Evolutionary conservation across 2,888 invertebrate species (phyloP).

Genomic region (Dynastes tityus): DNA sequence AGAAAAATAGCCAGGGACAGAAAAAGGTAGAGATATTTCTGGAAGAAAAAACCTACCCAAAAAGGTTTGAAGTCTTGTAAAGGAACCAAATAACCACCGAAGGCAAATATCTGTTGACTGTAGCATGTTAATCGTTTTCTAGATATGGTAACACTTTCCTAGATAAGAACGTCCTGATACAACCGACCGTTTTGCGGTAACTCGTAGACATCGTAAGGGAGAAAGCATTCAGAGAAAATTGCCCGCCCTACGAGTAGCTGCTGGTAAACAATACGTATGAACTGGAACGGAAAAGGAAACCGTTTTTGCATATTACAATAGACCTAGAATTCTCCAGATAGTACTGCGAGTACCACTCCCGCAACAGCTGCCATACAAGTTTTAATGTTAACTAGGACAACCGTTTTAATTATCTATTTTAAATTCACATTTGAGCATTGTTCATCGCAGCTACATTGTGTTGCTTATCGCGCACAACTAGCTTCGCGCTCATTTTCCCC

Average conservation of each 20-base stretch:
- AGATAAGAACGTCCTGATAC: slow-evolving; percentile 3
- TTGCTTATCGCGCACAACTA: slow-evolving; percentile 1
- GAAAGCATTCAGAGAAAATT: slow-evolving; percentile 16
- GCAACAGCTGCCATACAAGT: slow-evolving; percentile 13
- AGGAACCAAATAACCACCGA: neutral
- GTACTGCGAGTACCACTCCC: neutral
- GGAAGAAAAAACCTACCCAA: too few relatives aligned
- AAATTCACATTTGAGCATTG: slow-evolving; percentile 30
- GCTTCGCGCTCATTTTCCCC: neutral
- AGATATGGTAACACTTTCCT: slow-evolving; percentile 13
- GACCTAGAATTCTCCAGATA: neutral
- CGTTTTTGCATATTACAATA: slow-evolving; percentile 18
- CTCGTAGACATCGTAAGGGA: neutral
- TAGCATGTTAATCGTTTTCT: slow-evolving; percentile 12
- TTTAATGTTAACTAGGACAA: slow-evolving; percentile 15
- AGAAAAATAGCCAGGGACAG: too few relatives aligned
- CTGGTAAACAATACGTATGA: slow-evolving; percentile 20
- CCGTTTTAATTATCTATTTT: slow-evolving; percentile 43
- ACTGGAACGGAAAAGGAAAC: slow-evolving; percentile 26
- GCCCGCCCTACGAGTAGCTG: too few relatives aligned
- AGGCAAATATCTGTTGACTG: neutral
- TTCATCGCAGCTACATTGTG: slow-evolving; percentile 20
- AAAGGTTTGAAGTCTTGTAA: too few relatives aligned
- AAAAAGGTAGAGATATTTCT: too few relatives aligned
- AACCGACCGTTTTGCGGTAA: slow-evolving; percentile 6